Conservation (phyloP, 2,113 vertebrate genomes). For the Chitala chitala region DNA sequence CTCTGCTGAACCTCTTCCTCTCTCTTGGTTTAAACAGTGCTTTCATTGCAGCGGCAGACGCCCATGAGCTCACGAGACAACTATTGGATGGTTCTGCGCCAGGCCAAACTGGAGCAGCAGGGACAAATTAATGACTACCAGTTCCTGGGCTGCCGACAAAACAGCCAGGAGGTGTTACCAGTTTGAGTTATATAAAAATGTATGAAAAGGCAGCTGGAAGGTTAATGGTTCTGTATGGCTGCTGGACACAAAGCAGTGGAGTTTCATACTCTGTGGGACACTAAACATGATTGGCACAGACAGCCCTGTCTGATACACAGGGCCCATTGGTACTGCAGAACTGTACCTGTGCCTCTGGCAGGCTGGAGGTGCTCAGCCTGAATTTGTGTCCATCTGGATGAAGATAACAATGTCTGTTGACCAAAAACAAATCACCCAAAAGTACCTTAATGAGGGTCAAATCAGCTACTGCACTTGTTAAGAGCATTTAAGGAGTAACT, state of each 20-base stretch:
- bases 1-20: no score
- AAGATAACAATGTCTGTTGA: no score
- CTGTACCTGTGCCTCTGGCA: no score
- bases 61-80: background rate
- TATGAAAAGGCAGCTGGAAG: conserved; percentile 8
- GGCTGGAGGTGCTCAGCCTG: no score
- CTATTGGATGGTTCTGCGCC: background rate
- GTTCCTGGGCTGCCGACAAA: background rate
- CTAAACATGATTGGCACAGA: background rate
- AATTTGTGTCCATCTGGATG: no score
- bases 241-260: background rate
- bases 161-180: conserved; percentile 3
- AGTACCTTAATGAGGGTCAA: no score
- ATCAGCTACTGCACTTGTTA: no score
- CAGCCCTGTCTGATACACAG: background rate
- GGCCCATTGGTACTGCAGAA: no score
- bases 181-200: conserved; percentile 13
- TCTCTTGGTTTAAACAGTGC: no score
- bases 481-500: no score
- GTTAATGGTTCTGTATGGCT: background rate
- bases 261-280: conserved; percentile 9
- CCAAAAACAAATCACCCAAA: no score
- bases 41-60: background rate
- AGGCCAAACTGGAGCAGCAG: conserved; percentile 9
- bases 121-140: conserved; percentile 22